Conservation (phyloP, 2,113 vertebrate genomes). For the Caretta caretta region DNA sequence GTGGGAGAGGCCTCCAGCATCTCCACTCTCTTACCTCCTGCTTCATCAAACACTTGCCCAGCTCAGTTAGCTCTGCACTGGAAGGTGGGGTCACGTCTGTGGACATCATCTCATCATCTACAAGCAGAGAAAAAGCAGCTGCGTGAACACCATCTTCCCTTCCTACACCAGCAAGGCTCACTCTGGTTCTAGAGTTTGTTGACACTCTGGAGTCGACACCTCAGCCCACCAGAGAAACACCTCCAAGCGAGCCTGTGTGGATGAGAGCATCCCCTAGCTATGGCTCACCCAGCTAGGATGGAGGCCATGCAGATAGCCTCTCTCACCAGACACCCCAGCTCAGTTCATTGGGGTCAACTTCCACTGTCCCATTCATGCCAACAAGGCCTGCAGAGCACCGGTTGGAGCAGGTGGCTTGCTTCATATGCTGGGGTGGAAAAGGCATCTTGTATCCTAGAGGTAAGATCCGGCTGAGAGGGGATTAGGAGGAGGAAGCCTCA, state of each 20-base stretch:
- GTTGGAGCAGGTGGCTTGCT: background rate
- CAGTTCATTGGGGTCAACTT: background rate
- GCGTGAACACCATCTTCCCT: background rate
- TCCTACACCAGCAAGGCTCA: background rate
- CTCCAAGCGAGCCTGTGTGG: background rate
- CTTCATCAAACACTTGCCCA: constrained; percentile 92
- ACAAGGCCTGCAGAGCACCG: background rate
- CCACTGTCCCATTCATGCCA: background rate
- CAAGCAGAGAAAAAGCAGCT: constrained; percentile 20
- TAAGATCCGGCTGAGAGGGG: too few species aligned
- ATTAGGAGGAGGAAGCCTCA: background rate
- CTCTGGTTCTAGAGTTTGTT: background rate
- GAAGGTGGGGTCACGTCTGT: constrained; percentile 83
- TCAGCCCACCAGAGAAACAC: background rate
- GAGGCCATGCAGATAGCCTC: background rate
- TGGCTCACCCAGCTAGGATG: background rate
- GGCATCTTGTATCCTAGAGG: background rate
- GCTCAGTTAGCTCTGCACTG: constrained; percentile 87
- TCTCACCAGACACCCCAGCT: background rate
- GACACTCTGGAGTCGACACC: background rate
- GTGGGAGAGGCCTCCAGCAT: background rate
- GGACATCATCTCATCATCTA: constrained; percentile 94
- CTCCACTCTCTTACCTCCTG: constrained; percentile 84
- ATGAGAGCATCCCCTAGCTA: background rate
- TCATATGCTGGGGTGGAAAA: background rate